Evolutionary conservation across 92 coral and sea anemone species (phyloP).

Genomic region (Muricea muricata): DNA sequence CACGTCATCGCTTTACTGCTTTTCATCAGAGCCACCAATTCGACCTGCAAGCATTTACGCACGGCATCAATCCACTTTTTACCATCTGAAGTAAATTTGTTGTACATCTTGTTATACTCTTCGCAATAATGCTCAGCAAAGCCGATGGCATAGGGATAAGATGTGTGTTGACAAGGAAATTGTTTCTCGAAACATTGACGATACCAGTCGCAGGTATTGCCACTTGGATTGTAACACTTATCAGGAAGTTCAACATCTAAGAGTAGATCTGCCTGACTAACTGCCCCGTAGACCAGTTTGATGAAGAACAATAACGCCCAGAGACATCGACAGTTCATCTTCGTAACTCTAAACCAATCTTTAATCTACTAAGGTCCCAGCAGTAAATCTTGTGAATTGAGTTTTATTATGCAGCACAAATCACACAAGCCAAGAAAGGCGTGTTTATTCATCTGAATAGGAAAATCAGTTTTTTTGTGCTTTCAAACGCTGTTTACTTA

Average conservation of each 20-base stretch:
- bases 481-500: neutral
- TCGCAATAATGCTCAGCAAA: slow-evolving; percentile 71
- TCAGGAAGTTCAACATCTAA: slow-evolving; percentile 24
- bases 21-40: slow-evolving; percentile 58
- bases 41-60: slow-evolving; percentile 75
- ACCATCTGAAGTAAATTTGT: slow-evolving; percentile 46
- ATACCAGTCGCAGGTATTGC: slow-evolving; percentile 75
- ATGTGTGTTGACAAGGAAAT: slow-evolving; percentile 54
- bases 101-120: slow-evolving; percentile 33
- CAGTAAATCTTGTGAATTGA: too few species aligned
- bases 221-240: slow-evolving; percentile 57
- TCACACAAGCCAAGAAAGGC: neutral
- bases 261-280: neutral
- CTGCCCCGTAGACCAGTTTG: neutral
- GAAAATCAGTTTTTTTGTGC: neutral
- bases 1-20: slow-evolving; percentile 35
- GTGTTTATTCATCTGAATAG: neutral
- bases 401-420: neutral
- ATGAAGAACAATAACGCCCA: neutral
- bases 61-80: slow-evolving; percentile 61
- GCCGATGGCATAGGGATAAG: slow-evolving; percentile 60
- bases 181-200: slow-evolving; percentile 68
- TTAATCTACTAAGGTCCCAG: too few species aligned
- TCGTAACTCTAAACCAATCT: too few species aligned
- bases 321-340: neutral